A percentile compares a stretch with the other conserved stretches of the same genome.
phyloP scores from a whole-genome alignment of 2,113 vertebrate genomes.

The Paedocypris sp. region DNA sequence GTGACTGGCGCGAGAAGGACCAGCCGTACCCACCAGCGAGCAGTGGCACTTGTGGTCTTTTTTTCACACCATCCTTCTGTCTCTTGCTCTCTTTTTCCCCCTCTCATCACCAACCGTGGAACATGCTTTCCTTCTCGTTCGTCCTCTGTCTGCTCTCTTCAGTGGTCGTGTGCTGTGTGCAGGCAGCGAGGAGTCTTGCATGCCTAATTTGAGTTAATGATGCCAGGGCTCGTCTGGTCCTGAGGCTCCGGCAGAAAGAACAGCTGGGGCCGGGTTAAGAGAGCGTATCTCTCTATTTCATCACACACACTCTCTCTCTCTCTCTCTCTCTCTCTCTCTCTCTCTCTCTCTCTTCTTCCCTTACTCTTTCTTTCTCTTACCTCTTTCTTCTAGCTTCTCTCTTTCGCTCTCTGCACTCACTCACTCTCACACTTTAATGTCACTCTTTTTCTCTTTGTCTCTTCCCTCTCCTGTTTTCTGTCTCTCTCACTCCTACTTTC shows the following conservation, averaged over 20 bases:
- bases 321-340: neutral
- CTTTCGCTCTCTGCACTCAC: too few species aligned
- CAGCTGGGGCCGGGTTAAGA: slow-evolving; percentile 47
- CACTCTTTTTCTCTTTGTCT: too few species aligned
- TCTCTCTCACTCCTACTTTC: too few species aligned
- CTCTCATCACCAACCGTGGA: neutral
- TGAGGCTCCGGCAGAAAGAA: slow-evolving; percentile 39
- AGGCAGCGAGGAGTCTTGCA: slow-evolving; percentile 14
- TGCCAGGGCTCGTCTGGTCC: slow-evolving; percentile 35
- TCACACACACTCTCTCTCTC: neutral
- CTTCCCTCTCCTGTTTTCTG: too few species aligned
- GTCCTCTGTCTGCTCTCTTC: neutral
- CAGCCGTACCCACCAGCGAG: neutral
- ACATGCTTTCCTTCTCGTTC: neutral
- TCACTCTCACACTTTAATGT: too few species aligned
- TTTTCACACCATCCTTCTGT: neutral
- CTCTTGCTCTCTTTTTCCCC: neutral
- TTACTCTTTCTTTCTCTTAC: too few species aligned
- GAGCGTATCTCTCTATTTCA: slow-evolving; percentile 44
- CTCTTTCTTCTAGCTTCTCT: too few species aligned
- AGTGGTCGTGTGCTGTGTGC: neutral
- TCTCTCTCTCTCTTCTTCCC: slow-evolving; percentile 26
- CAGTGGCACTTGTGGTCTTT: neutral
- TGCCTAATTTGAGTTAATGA: slow-evolving; percentile 39
- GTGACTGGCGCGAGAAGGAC: slow-evolving; percentile 7